phyloP scores from a whole-genome alignment of 2,888 invertebrate genomes.

The Conchocele bisecta region DNA sequence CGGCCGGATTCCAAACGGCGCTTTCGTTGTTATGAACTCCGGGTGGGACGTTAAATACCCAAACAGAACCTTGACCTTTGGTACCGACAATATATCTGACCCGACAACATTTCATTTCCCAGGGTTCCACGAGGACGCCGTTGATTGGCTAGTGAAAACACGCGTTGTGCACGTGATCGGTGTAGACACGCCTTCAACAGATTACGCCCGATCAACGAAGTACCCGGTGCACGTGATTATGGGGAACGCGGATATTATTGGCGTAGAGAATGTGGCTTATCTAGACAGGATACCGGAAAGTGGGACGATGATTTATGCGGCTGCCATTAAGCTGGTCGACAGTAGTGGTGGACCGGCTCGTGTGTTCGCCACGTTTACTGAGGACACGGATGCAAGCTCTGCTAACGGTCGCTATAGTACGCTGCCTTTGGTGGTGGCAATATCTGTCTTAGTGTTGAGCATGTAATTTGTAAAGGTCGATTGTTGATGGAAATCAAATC shows the following conservation, averaged over 20 bases:
- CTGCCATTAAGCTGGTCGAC: constrained; percentile 86
- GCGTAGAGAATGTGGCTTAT: constrained; percentile 87
- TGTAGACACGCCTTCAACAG: constrained; percentile 87
- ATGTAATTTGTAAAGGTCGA: too few relatives aligned
- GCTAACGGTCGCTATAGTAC: too few relatives aligned
- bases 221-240: constrained; percentile 85
- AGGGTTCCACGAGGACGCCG: constrained; percentile 85
- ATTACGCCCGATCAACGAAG: constrained; percentile 84
- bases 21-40: constrained; percentile 83
- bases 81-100: constrained; percentile 46
- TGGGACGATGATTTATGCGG: constrained; percentile 80
- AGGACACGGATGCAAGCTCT: background rate
- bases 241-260: constrained; percentile 83
- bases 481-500: too few relatives aligned
- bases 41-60: constrained; percentile 81
- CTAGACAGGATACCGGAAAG: constrained; percentile 69
- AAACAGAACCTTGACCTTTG: constrained; percentile 66
- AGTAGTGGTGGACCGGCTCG: constrained; percentile 87
- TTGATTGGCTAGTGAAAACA: constrained; percentile 85
- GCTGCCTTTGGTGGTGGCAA: too few relatives aligned
- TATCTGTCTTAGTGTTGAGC: too few relatives aligned
- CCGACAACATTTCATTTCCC: constrained; percentile 71
- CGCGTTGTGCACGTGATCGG: constrained; percentile 85
- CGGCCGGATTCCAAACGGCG: constrained; percentile 82
- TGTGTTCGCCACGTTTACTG: constrained; percentile 82